Evolutionary conservation across 2,797 vertebrate genomes (phyloP), one percentile per base, ranked within the genome.

Genomic region (Hyperoplus lanceolatus): DNA sequence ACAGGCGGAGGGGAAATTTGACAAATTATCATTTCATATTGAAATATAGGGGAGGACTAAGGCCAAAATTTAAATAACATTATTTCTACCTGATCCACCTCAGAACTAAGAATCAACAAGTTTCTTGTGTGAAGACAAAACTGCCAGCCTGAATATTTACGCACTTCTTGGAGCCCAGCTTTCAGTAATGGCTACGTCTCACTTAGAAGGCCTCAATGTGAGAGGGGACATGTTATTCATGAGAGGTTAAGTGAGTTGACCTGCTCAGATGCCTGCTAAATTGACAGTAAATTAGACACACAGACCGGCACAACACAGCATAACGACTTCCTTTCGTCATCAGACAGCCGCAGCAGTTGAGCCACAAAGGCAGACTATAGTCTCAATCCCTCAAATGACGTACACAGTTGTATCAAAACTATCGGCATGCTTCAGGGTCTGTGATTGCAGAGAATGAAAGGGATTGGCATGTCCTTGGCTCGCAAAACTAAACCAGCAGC

Each of bases 221-320:
- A 65, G 75, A 82, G 83, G 77, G 81, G 87, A 89, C 93, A 49
- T 89, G 92, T 91, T 93, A 91, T 93, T 92, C 89, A 87, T 87
- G 84, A 86, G 86, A 90, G 92, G 91, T 93, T 92, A 93, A 93
- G 88, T 92, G 85, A 89, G 81, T 70, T 92, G 90, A 93, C 92
- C 93, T 89, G 88, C 73, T 91, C 87, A 87, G 85, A 90, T 78
- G 88, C 84, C 87, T 79, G 86, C 87, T 85, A 89, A 94, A 92
- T 67, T 84, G 77, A 89, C 73, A 81, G 91, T 92, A 88, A 91
- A 91, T 91, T 92, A 93, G 81, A 85, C 79, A 68, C 77, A 66
- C 72, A 70, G 80, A 60, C 60, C 74, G 51, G 72, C 49, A 54
- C 72, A 59, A 65, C 66, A 54, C 73, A 70, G 75, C 71, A 66